Base-by-base conservation (phyloP, 2,113 vertebrate genomes). In the Sinosuthora webbiana region DNA sequence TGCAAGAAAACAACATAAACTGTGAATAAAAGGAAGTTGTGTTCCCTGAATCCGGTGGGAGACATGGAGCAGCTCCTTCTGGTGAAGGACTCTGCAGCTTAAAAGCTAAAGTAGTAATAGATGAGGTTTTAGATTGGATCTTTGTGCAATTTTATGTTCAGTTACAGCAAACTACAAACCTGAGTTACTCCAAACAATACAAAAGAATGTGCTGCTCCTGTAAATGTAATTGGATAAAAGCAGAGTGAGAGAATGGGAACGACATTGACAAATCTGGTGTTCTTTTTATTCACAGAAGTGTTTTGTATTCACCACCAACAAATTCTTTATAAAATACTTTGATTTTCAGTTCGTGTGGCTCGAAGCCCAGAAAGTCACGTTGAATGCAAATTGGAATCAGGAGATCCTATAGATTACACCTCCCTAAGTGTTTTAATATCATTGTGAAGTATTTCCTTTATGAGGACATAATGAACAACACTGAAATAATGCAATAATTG, bases 271-370 rank as follows among this genome's bases (percentile, higher is more conserved):
- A 5, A 33, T 76, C 31, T 35, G 20, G 7, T 64, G 62, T 95
- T 95, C 83, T 93, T 97, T 97, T 97, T 98, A 97, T 97, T 98
- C 97, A 98, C 96, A 97, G 95, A 71, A 73, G 9, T 56, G 47
- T 81, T 90, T 93, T 87, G 15, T 88, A 77, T 93, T 97, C 81
- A 95, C 95, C 74, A 78, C 95, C 95, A 95, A 82, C 77, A 96
- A 65, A 82, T 92, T 75, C 77, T 83, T 31, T 82, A 13, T 80
- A 15, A 20, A 76, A 31, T 44, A 37, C 60, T 69, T 89, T 49
- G 39, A 41, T 27, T 85, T 59, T 83, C 28, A 25, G 10, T 41
- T 71, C 56, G 7, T 41, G 68, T n/a, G 62, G 41, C 75, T 73
- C 45, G 44, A 83, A 93, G 68, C 50, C 87, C n/a, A 15, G 50